Conservation (phyloP, 2,797 vertebrate species). For the Lepilemur ruficaudatus region DNA sequence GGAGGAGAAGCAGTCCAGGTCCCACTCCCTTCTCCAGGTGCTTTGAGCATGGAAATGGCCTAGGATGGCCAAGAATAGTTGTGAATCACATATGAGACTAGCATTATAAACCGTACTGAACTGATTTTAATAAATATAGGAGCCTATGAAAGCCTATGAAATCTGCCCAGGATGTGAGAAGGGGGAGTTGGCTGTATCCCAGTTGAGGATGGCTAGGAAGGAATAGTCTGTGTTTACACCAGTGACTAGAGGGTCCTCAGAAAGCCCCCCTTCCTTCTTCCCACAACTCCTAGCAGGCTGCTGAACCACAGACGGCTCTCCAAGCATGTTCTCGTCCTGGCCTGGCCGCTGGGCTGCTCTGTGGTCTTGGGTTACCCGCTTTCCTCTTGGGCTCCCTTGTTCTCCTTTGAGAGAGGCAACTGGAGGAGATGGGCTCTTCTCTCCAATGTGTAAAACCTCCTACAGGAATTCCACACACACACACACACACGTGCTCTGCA, state of each 20-base stretch:
- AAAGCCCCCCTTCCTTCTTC: neutral
- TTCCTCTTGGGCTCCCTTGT: neutral
- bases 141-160: neutral
- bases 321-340: accelerated
- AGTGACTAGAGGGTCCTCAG: neutral
- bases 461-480: neutral
- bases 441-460: accelerated
- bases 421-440: neutral
- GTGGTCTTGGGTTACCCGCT: neutral
- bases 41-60: neutral
- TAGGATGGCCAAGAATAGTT: neutral
- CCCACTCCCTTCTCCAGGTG: accelerated
- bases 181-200: neutral
- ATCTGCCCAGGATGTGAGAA: neutral
- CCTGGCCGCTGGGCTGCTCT: neutral
- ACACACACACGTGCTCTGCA: neutral
- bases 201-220: neutral
- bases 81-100: neutral
- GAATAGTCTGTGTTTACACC: neutral
- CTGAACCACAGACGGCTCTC: neutral
- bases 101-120: neutral
- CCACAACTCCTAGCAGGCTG: too few relatives aligned
- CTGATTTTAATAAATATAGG: neutral
- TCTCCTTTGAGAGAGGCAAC: too few relatives aligned
- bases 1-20: accelerated